These are phyloP conservation scores for Euphonia xanthogaster DNA, from an alignment of 2,797 vertebrate species.

Conservation along the genomic window DNA sequence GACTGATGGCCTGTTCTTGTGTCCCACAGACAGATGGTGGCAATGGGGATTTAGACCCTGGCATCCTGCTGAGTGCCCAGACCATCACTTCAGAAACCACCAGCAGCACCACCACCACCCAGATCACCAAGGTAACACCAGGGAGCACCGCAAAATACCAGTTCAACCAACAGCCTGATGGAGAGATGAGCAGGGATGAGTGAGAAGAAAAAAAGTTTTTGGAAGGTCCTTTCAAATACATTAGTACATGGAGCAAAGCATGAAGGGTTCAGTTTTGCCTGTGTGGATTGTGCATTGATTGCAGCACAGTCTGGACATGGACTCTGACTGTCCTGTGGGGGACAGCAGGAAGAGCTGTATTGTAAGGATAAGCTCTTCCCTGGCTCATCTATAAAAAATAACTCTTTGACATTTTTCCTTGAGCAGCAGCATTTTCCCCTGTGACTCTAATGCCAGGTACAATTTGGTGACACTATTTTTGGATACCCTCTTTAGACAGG, in stretches of 20 bases:
- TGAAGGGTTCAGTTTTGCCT: not conserved
- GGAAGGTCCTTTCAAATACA: not conserved
- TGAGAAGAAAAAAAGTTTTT: not conserved
- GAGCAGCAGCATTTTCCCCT: not conserved
- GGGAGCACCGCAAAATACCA: not conserved
- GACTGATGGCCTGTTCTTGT: not conserved
- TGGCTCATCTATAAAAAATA: not conserved
- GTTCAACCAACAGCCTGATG: accelerated
- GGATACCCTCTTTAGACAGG: not conserved
- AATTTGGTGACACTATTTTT: not conserved
- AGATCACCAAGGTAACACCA: constrained; percentile 90
- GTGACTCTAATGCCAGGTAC: not conserved
- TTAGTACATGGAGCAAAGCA: not conserved
- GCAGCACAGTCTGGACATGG: not conserved
- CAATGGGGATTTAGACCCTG: constrained; percentile 85
- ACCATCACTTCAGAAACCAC: constrained; percentile 95
- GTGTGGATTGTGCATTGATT: not conserved
- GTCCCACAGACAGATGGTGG: constrained; percentile 84
- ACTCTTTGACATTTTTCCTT: not conserved
- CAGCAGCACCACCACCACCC: constrained; percentile 96
- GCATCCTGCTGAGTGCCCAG: constrained; percentile 92
- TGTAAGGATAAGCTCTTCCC: not conserved
- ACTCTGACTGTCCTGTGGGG: not conserved
- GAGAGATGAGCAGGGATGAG: not conserved
- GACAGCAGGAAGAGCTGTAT: not conserved